Evolutionary conservation across 2,797 vertebrate species (phyloP).

Genomic region (Acridotheres tristis): DNA sequence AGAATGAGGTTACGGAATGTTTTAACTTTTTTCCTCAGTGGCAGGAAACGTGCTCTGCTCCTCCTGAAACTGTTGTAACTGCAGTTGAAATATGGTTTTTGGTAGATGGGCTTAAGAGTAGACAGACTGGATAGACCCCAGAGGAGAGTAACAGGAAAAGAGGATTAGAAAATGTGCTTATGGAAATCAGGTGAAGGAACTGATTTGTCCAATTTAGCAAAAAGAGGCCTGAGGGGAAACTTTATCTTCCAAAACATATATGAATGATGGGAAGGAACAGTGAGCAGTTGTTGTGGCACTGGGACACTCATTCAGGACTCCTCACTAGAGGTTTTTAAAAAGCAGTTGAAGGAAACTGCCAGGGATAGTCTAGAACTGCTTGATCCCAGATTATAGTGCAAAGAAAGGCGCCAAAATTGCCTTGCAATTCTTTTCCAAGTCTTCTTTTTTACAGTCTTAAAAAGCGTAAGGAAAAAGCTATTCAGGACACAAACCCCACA

Average conservation of each 20-base stretch:
- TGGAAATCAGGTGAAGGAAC: constrained; percentile 34
- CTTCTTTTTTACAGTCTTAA: background rate
- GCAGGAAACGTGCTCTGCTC: background rate
- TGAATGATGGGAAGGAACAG: background rate
- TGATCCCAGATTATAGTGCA: background rate
- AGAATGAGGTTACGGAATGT: background rate
- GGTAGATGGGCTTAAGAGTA: background rate
- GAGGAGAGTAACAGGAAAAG: constrained; percentile 31
- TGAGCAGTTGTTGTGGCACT: background rate
- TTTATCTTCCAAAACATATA: background rate
- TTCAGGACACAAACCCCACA: background rate
- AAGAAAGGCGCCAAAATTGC: background rate
- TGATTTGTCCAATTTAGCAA: constrained; percentile 42
- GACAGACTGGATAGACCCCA: background rate
- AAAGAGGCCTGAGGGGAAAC: constrained; percentile 16
- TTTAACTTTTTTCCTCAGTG: background rate
- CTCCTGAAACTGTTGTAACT: background rate
- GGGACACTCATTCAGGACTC: background rate
- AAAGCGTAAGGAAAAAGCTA: background rate
- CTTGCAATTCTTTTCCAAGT: background rate
- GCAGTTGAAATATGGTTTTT: background rate
- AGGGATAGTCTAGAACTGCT: background rate
- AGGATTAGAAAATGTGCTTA: background rate
- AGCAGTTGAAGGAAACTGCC: background rate
- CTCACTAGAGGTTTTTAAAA: background rate